These are phyloP conservation scores for Lepidurus couesii DNA, from an alignment of 1,140 invertebrate species.

Conservation along the genomic window DNA sequence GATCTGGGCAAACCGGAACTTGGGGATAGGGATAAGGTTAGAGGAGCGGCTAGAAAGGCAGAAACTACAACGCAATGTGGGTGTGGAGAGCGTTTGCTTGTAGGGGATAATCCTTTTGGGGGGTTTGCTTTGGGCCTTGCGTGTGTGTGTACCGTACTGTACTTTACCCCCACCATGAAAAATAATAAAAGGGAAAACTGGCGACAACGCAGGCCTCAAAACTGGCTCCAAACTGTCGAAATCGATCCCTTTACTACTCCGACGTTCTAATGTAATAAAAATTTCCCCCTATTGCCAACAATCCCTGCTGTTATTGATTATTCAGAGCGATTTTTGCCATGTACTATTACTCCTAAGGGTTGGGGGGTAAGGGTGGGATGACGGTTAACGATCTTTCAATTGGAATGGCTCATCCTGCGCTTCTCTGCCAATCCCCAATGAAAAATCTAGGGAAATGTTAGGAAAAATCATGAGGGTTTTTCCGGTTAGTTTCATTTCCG, in stretches of 20 bases:
- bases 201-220: background rate
- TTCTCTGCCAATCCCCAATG: background rate
- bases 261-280: background rate
- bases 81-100: background rate
- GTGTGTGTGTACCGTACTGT: background rate
- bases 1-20: slow-evolving; percentile 6
- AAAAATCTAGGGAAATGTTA: background rate
- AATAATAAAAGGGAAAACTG: background rate
- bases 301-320: background rate
- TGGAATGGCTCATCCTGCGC: background rate
- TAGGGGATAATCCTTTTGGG: slow-evolving; percentile 4
- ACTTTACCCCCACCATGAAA: background rate
- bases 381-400: background rate
- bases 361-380: background rate
- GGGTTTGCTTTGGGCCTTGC: background rate
- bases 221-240: background rate
- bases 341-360: background rate
- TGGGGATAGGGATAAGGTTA: slow-evolving; percentile 2
- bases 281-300: background rate
- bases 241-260: background rate
- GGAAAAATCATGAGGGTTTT: background rate
- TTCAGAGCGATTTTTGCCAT: background rate
- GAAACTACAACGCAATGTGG: background rate
- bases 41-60: background rate
- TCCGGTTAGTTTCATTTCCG: background rate